Evolutionary conservation across 2,113 vertebrate genomes (phyloP), one percentile per base, ranked within the genome.

Genomic region (Ctenomys sociabilis): DNA sequence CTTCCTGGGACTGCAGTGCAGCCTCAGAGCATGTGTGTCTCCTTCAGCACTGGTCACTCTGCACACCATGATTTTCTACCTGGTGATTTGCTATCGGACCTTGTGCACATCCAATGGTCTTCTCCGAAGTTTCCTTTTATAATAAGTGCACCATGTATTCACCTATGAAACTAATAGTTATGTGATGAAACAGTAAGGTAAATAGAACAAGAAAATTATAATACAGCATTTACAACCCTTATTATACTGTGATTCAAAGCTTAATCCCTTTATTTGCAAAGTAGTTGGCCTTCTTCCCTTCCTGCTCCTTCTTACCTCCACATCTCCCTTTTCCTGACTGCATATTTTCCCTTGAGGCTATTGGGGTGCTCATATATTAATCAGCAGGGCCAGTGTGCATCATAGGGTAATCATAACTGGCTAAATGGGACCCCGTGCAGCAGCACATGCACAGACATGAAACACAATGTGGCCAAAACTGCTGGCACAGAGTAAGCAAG

Each of bases 361-460:
- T 28, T 8, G 19, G 19, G 86, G 54, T 4, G 45, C 37, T 30
- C 7, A 1, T 14, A 1, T 13, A 70, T 21, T 2, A 4, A 40
- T 49, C 6, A 3, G 21, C 3, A 52, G 68, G 37, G 30, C 4
- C 1, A 0, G 0, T 0, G 32, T 49, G 43, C 75, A 8, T 30
- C 28, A 3, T 49, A 2, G 13, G 40, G 73, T 77, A 45, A 30
- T 77, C 26, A 3, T 13, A 45, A 77, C 40, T 14, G 43, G 10
- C 45, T 21, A 43, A 0, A 45, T 0, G 26, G 52, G 84, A 92
- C 7, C 12, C 28, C 5, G 8, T 30, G 19, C 3, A 43, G 17
- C 3, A 54, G 16, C 17, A 1, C 7, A 32, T 9, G 4, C 35
- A 37, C 37, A 83, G 21, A 24, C 3, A 28, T 1, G 10, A 63